These are phyloP conservation scores for Nannoperca australis DNA, from an alignment of 2,797 vertebrate species.

Conservation along the genomic window DNA sequence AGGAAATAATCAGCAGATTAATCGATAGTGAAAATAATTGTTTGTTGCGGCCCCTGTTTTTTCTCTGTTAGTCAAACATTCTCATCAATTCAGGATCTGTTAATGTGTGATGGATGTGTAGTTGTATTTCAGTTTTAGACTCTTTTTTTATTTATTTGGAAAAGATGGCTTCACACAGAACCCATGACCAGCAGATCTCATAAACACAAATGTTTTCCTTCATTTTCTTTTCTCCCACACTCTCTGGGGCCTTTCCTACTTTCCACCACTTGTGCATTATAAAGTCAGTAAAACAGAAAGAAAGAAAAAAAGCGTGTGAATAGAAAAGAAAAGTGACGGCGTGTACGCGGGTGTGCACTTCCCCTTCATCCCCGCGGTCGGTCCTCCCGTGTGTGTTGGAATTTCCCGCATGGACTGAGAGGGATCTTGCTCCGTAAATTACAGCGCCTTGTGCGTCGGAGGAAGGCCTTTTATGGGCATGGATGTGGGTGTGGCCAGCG, in stretches of 20 bases:
- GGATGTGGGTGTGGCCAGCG: slow-evolving; percentile 85
- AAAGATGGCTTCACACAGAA: slow-evolving; percentile 11
- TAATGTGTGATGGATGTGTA: background rate
- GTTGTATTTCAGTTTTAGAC: background rate
- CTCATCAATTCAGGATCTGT: background rate
- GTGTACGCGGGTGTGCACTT: slow-evolving; percentile 37
- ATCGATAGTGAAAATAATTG: background rate
- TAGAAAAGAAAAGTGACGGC: slow-evolving; percentile 39
- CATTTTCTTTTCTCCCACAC: background rate
- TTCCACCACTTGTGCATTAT: slow-evolving; percentile 1
- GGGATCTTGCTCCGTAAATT: slow-evolving; percentile 82
- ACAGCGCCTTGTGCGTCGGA: slow-evolving; percentile 76
- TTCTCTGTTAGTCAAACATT: background rate
- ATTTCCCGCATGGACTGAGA: slow-evolving; percentile 87
- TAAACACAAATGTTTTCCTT: background rate
- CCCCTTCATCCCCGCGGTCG: slow-evolving; percentile 43
- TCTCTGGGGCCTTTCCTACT: slow-evolving; percentile 1
- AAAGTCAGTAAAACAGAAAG: background rate
- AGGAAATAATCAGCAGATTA: background rate
- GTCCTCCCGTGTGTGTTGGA: slow-evolving; percentile 81
- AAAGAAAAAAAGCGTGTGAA: background rate
- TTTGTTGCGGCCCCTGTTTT: background rate
- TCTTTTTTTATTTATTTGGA: background rate
- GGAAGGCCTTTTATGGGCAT: slow-evolving; percentile 84
- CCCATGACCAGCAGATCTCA: background rate